Conservation (phyloP, 2,888 invertebrate genomes). For the Sphecodes monilicornis region DNA sequence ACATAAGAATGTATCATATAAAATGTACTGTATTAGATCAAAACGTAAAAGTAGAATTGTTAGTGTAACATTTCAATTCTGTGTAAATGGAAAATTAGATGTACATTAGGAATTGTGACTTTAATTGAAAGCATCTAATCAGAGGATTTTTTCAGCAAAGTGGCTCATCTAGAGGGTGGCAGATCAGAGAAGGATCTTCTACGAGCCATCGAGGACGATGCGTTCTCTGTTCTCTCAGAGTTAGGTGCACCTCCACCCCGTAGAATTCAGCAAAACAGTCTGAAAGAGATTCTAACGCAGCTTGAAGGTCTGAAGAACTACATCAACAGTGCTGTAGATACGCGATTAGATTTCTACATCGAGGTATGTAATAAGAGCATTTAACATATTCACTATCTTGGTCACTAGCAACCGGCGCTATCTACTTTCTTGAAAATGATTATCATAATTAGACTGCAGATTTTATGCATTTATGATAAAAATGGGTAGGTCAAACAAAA, state of each 20-base stretch:
- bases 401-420: too few species aligned
- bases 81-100: too few species aligned
- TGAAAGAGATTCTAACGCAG: slow-evolving; percentile 72
- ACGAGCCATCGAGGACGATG: slow-evolving; percentile 79
- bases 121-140: not conserved
- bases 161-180: slow-evolving; percentile 71
- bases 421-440: too few species aligned
- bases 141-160: slow-evolving; percentile 50
- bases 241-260: slow-evolving; percentile 79
- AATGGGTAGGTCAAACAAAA: too few species aligned
- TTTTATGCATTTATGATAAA: too few species aligned
- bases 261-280: slow-evolving; percentile 76
- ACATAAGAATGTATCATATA: too few species aligned
- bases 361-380: slow-evolving; percentile 71
- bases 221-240: slow-evolving; percentile 76
- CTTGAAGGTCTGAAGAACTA: slow-evolving; percentile 74
- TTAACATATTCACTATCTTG: too few species aligned
- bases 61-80: too few species aligned
- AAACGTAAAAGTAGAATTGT: too few species aligned
- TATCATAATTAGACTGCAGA: too few species aligned
- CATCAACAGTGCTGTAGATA: slow-evolving; percentile 76
- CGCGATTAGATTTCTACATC: slow-evolving; percentile 81
- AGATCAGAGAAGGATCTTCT: slow-evolving; percentile 77
- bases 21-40: too few species aligned
- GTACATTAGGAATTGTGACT: too few species aligned